phyloP scores from a whole-genome alignment of 64 coral and sea anemone genomes.

The Actinia equina region DNA sequence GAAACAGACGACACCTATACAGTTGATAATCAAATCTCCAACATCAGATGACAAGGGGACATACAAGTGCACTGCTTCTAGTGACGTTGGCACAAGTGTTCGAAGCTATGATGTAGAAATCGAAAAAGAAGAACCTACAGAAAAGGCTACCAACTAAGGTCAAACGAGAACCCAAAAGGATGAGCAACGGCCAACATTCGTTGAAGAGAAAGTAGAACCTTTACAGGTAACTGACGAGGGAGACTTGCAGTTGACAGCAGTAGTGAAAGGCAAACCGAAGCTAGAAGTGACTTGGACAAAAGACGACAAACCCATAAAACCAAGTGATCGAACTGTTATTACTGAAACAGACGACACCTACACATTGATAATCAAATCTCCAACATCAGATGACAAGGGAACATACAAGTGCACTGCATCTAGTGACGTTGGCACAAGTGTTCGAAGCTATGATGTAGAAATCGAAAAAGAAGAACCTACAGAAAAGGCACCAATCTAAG shows the following conservation, averaged over 20 bases:
- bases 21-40: slow-evolving; percentile 44
- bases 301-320: slow-evolving; percentile 41
- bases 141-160: slow-evolving; percentile 15
- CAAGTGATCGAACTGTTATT: slow-evolving; percentile 32
- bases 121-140: neutral
- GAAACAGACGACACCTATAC: slow-evolving; percentile 46
- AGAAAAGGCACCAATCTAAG: slow-evolving; percentile 8
- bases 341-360: slow-evolving; percentile 36
- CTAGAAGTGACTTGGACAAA: slow-evolving; percentile 70
- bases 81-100: slow-evolving; percentile 25
- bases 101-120: slow-evolving; percentile 40
- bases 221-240: slow-evolving; percentile 50
- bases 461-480: slow-evolving; percentile 11
- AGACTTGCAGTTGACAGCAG: slow-evolving; percentile 54
- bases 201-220: slow-evolving; percentile 49
- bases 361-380: slow-evolving; percentile 42
- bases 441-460: slow-evolving; percentile 22
- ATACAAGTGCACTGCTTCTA: slow-evolving; percentile 60
- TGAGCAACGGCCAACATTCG: slow-evolving; percentile 30
- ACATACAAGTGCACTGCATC: slow-evolving; percentile 65
- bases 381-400: slow-evolving; percentile 67
- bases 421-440: slow-evolving; percentile 6
- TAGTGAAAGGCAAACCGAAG: slow-evolving; percentile 45
- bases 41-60: slow-evolving; percentile 55
- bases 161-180: slow-evolving; percentile 28